Evolutionary conservation across 2,797 vertebrate species (phyloP), one percentile per base, ranked within the genome.

Genomic region (Ctenosaura bakeri): DNA sequence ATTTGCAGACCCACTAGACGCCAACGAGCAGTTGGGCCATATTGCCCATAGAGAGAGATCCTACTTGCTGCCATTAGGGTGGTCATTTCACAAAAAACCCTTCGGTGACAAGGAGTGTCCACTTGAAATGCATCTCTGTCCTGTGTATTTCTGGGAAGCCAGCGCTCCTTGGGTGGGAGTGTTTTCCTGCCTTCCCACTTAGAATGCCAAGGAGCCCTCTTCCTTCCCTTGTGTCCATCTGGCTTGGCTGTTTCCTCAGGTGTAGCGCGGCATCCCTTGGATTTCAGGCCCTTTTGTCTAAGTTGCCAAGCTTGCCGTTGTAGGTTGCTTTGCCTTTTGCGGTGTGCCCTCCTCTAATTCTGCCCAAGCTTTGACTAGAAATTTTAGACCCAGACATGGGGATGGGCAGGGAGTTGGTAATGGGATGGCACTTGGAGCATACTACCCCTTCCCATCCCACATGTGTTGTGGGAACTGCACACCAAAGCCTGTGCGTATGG

Each of bases 1-100:
- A 92, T 94, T 89, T 91, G 1, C 90, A 14, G 88, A 90, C 91
- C 90, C 92, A 86, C 35, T 95, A 91, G 22, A 95, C 95, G 96
- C 97, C 97, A 97, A 97, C 97, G 97, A 97, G 96, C 93, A 91
- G 80, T 89, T 93, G 92, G 92, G 90, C 9, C 50, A 91, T 74
- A 78, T 78, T 2, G 82, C 86, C 8, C 84, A 69, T 14, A 66
- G 87, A 14, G 89, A 93, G 89, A 92, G 92, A 90, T 93, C 85
- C 85, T 56, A 0, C 90, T 46, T 79, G 92, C 85, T 93, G 93
- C 93, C 95, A 91, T 94, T 95, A 94, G 83, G 35, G 1, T 87
- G 89, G 66, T 88, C 76, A 26, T 12, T 0, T 1, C 79, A 85
- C 89, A 0, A 0, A 77, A 62, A 32, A 12, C 94, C 94, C 62